Evolutionary conservation across 2,797 vertebrate species (phyloP), one percentile per base, ranked within the genome.

Genomic region (Stomatorhinus walkeri): DNA sequence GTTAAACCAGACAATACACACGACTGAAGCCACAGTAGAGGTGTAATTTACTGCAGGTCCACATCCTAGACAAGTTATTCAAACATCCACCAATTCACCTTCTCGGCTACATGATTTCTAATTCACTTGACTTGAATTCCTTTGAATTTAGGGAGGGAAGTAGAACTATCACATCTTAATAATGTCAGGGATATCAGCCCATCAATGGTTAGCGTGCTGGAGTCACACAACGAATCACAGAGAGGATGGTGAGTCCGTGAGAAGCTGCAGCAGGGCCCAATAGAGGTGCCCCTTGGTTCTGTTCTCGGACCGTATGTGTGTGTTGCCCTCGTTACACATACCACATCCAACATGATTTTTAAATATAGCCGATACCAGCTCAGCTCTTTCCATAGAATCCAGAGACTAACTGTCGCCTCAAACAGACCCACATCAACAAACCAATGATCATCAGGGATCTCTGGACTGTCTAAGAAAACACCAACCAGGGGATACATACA

Each of bases 381-480:
- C 28, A 28, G 28, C 68, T 46, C 76, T 81, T 81, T 1, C 40
- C 19, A 81, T 8, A 81, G 72, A 46, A 46, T n/a, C 76, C 40
- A 81, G 76, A 81, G 19, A 81, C 76, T 19, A n/a, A 46, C 76
- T 81, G 76, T 8, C 19, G 3, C 40, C 36, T 46, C 76, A 46
- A 81, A 46, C 19, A 46, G 76, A 81, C 76, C 76, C 76, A 81
- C 76, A 46, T 81, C 76, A 81, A 81, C 6, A 81, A 81, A 46
- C 19, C 2, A 81, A 9, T 8, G 76, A 9, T 19, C 40, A 46
- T 81, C 76, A 81, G 7, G 36, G 36, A 19, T 46, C 36, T 81
- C 76, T 81, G 76, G 19, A n/a, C 2, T 40, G 9, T 81, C 32
- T 46, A 46, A 81, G 8, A 43, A 46, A 81, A 46, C 7, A 81